Base-by-base conservation (phyloP, 1,140 invertebrate genomes). In the Drosophila varians region DNA sequence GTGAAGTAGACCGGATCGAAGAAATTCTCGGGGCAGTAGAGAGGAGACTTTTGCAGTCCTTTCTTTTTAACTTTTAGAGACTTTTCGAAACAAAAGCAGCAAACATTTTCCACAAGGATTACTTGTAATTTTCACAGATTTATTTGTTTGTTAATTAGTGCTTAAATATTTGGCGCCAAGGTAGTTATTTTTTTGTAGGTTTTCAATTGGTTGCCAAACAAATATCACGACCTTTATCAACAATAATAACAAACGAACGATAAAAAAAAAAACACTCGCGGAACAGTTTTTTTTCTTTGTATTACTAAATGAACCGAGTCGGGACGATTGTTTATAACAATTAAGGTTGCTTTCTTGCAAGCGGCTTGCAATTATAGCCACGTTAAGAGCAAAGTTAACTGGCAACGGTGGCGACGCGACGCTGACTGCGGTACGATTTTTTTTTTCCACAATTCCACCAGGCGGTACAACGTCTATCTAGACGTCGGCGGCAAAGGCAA, bases 271-370 rank as follows among this genome's bases (percentile, higher is more conserved):
- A n/a, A n/a, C n/a, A 61, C 48, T 49, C 58, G 48, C 49, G 58
- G 31, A 34, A 38, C 12, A 38, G 43, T 49, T 19, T 8, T 28
- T 58, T 31, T 9, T 11, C 11, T 16, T 47, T 52, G 45, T 49
- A 26, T 55, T 61, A 38, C 57, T 42, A 61, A 70, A 49, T 65
- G 48, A 64, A 80, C 82, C 55, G 80, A 87, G 66, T 80, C 64
- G 73, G 76, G 73, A 49, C 77, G 80, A 72, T 87, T 80, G 68
- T 76, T 86, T 77, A 87, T 64, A 87, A 74, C 80, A 87, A 86
- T 82, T 86, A 86, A 86, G 77, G 75, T 19, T 53, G 60, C 65
- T 82, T 47, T 75, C 73, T 54, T 48, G 80, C 38, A 42, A 18
- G 38, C 64, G 60, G 43, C 19, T 58, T 61, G 55, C 77, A 82